Evolutionary conservation across 2,888 invertebrate genomes (phyloP).

Genomic region (Oligia strigilis): DNA sequence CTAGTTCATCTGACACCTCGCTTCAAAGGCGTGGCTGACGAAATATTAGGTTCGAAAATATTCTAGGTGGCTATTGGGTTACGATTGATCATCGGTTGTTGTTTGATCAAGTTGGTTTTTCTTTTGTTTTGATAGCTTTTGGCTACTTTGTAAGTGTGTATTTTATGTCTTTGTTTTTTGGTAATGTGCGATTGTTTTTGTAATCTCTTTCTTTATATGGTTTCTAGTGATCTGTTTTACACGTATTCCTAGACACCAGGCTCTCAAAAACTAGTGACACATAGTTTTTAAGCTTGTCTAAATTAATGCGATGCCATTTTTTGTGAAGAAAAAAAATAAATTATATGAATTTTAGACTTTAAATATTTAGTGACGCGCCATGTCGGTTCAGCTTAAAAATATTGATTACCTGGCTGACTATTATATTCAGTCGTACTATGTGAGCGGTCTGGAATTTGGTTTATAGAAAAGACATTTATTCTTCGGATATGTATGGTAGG

Average conservation of each 20-base stretch:
- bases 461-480: background rate
- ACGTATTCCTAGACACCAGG: too few species aligned
- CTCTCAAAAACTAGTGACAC: too few species aligned
- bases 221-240: too few species aligned
- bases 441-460: background rate
- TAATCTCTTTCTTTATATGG: background rate
- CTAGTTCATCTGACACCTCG: slow-evolving; percentile 18
- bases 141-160: background rate
- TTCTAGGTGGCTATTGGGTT: background rate
- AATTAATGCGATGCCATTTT: too few species aligned
- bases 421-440: background rate
- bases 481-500: too few species aligned
- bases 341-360: too few species aligned
- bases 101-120: background rate
- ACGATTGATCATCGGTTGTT: background rate
- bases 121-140: slow-evolving; percentile 4
- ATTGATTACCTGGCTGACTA: background rate
- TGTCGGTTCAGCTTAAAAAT: background rate
- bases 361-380: too few species aligned
- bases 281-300: too few species aligned
- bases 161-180: background rate
- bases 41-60: background rate
- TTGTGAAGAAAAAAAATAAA: too few species aligned
- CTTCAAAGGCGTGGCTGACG: background rate
- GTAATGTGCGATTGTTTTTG: background rate